Percentiles rank a stretch among this genome's conserved stretches.
These are phyloP conservation scores for Notiomystis cincta DNA, from an alignment of 2,113 vertebrate genomes.

Conservation along the genomic window DNA sequence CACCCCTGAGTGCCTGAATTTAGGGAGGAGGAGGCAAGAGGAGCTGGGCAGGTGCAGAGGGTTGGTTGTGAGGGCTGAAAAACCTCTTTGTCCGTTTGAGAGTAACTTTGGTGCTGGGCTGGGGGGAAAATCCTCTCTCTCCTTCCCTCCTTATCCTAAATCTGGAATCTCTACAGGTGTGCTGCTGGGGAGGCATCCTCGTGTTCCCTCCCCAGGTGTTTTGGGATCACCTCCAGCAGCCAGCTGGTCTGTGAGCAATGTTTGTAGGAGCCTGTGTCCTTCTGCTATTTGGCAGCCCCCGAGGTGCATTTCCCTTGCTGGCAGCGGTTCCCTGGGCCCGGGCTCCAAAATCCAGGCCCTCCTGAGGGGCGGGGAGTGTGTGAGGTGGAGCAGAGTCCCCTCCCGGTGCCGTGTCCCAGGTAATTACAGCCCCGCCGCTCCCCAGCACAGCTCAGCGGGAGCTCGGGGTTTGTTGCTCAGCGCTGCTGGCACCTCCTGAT, in stretches of 20 bases:
- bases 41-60: not conserved
- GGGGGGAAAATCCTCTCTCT: not conserved
- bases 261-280: accelerated
- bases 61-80: accelerated
- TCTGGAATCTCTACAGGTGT: not conserved
- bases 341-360: not conserved
- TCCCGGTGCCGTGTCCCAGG: slow-evolving; percentile 62
- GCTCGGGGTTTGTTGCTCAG: slow-evolving; percentile 49
- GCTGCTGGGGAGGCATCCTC: not conserved
- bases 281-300: not conserved
- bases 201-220: not conserved
- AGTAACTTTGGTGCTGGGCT: not conserved
- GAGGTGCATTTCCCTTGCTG: not conserved
- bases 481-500: slow-evolving; percentile 12
- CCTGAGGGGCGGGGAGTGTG: not conserved
- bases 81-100: not conserved
- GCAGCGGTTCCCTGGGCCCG: slow-evolving; percentile 5
- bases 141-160: not conserved
- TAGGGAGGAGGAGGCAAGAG: not conserved
- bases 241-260: not conserved
- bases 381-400: slow-evolving; percentile 57
- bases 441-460: slow-evolving; percentile 45
- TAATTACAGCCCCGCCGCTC: slow-evolving; percentile 57
- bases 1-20: accelerated
- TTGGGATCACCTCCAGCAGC: not conserved